phyloP scores from a whole-genome alignment of 1,140 invertebrate genomes.

The Orius insidiosus region DNA sequence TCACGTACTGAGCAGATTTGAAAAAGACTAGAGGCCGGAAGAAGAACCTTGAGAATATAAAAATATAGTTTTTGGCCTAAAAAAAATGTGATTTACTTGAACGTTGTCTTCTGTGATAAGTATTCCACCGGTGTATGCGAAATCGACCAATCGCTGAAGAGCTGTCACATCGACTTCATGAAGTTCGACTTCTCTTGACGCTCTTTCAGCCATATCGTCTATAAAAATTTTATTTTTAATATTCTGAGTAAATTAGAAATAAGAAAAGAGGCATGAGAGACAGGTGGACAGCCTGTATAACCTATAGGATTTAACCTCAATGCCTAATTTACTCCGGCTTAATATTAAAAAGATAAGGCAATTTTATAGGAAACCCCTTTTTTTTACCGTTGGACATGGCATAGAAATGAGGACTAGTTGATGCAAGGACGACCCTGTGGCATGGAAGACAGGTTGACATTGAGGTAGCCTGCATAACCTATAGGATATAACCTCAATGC shows the following conservation, averaged over 20 bases:
- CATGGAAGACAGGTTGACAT: no score
- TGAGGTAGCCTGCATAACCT: no score
- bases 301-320: no score
- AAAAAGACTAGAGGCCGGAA: slow-evolving; percentile 58
- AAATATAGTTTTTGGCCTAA: no score
- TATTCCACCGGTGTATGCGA: slow-evolving; percentile 59
- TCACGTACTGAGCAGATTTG: slow-evolving; percentile 56
- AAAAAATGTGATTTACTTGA: slow-evolving; percentile 36
- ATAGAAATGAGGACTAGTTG: no score
- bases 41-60: slow-evolving; percentile 34
- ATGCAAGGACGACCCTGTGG: no score
- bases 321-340: no score
- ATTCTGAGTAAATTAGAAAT: neutral
- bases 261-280: neutral
- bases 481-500: no score
- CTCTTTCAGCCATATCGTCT: slow-evolving; percentile 52
- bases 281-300: no score
- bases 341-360: no score
- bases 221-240: slow-evolving; percentile 14
- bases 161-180: slow-evolving; percentile 43
- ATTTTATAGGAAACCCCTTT: no score
- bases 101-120: slow-evolving; percentile 62
- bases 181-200: slow-evolving; percentile 35
- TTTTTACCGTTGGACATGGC: no score
- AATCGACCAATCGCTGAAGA: slow-evolving; percentile 48